Conservation (phyloP, 2,888 invertebrate genomes). For the Lasioglossum oenotherae region DNA sequence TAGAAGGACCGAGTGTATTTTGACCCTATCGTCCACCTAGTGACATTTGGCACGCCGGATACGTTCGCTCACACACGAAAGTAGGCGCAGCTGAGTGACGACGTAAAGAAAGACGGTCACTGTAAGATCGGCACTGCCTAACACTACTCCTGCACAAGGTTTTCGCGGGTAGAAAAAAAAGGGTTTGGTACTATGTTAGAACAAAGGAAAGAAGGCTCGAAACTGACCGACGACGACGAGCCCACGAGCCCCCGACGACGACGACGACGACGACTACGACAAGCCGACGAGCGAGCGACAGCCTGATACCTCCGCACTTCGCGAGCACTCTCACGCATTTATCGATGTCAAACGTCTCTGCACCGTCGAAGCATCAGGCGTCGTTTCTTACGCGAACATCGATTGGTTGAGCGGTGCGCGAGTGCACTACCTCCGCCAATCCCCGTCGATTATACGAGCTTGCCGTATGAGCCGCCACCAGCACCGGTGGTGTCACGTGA, state of each 20-base stretch:
- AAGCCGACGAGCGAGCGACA: slow-evolving; percentile 86
- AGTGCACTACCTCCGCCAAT: slow-evolving; percentile 86
- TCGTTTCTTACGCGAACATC: slow-evolving; percentile 80
- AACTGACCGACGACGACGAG: slow-evolving; percentile 72
- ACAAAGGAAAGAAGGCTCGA: slow-evolving; percentile 61
- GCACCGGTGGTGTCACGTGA: slow-evolving; percentile 87
- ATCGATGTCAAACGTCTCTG: slow-evolving; percentile 88
- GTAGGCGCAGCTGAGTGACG: slow-evolving; percentile 64
- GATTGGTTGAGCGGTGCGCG: slow-evolving; percentile 86
- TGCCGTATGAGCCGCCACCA: slow-evolving; percentile 78
- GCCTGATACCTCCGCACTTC: slow-evolving; percentile 87
- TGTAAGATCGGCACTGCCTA: slow-evolving; percentile 66
- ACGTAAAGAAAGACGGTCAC: slow-evolving; percentile 66
- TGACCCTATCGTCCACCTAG: slow-evolving; percentile 66
- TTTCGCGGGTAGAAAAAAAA: slow-evolving; percentile 55
- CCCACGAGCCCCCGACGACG: slow-evolving; percentile 74
- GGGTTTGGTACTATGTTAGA: slow-evolving; percentile 39
- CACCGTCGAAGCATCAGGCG: slow-evolving; percentile 86
- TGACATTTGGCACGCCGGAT: slow-evolving; percentile 71
- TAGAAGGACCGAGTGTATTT: slow-evolving; percentile 55
- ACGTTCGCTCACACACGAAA: slow-evolving; percentile 64
- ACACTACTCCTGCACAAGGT: slow-evolving; percentile 60
- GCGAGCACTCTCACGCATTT: slow-evolving; percentile 88
- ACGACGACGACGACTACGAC: slow-evolving; percentile 60
- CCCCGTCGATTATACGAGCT: slow-evolving; percentile 78